Conservation (phyloP, 2,888 invertebrate species). For the Deilephila porcellus region DNA sequence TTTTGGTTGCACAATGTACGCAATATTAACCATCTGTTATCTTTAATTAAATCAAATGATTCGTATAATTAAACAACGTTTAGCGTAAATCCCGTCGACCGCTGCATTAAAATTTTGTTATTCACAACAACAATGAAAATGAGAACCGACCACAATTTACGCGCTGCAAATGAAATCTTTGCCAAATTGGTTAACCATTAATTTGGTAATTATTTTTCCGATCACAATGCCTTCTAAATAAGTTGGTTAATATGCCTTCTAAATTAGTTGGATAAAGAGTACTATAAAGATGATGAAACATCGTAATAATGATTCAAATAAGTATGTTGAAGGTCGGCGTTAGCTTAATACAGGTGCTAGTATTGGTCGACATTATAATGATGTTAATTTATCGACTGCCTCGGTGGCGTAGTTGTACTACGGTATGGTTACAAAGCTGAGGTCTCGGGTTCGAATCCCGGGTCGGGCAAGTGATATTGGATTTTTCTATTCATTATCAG, state of each 20-base stretch:
- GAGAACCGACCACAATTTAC: conserved; percentile 73
- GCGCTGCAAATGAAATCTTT: conserved; percentile 77
- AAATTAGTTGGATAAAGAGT: too few relatives aligned
- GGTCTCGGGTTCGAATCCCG: too few relatives aligned
- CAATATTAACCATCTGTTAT: conserved; percentile 17
- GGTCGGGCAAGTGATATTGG: too few relatives aligned
- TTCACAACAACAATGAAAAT: conserved; percentile 66
- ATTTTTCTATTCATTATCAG: too few relatives aligned
- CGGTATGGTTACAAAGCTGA: too few relatives aligned
- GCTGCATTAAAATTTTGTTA: conserved; percentile 63
- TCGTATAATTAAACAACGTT: conserved; percentile 49
- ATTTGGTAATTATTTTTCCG: conserved; percentile 56
- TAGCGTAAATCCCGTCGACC: conserved; percentile 57
- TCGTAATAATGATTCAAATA: too few relatives aligned
- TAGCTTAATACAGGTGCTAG: too few relatives aligned
- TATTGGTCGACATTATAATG: too few relatives aligned
- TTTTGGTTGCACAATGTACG: background rate
- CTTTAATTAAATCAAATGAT: conserved; percentile 27
- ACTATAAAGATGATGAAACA: too few relatives aligned
- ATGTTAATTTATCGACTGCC: too few relatives aligned
- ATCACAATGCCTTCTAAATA: conserved; percentile 22
- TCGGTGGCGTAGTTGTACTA: too few relatives aligned
- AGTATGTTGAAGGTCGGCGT: too few relatives aligned
- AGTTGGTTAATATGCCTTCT: background rate
- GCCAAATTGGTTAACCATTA: conserved; percentile 74